Base-by-base conservation (phyloP, 1,140 invertebrate genomes). In the Magallana angulata region DNA sequence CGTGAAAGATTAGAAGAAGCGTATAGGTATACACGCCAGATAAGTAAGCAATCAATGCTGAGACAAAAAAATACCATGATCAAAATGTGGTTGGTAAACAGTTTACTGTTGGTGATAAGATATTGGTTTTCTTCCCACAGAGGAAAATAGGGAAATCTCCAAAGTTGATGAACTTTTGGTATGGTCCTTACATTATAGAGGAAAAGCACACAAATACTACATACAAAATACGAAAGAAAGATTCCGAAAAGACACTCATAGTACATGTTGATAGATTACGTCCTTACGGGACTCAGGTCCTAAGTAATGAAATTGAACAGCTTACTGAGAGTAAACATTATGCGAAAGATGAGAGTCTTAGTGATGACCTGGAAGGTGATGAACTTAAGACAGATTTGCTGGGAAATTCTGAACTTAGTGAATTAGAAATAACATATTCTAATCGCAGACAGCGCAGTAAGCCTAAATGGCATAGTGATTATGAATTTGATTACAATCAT, bases 121-220 rank as follows among this genome's bases (percentile, higher is more conserved):
- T 85, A 6, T 85, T 58, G n/a, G 84, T 85, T 5, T 76, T 85
- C 68, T 85, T 85, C 57, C 84, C 84, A n/a, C 62, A 76, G 24
- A 71, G 57, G 57, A 85, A 56, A 7, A 36, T 71, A 1, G 83
- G 83, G 6, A 64, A 36, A 16, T 68, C 84, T 16, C 24, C 85
- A 58, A 80, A 14, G 5, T 18, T 80, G 7, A 81, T 81, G 71
- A 58, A 24, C 36, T 81, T 80, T 24, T 86, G 85, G 85, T 60
- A 86, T 14, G 71, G 48, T 24, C 68, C 85, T 80, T 86, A 24
- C 14, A 86, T 11, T 14, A 81, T 57, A 1, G 30, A 18, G 30
- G 57, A 59, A 30, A 80, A 86, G 14, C 8, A 30, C 30, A 60
- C 71, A 16, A 71, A 86, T 81, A 57, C 81, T 36, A 76, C 60